phyloP scores from a whole-genome alignment of 2,113 vertebrate species.

The Cranoglanis bouderius region DNA sequence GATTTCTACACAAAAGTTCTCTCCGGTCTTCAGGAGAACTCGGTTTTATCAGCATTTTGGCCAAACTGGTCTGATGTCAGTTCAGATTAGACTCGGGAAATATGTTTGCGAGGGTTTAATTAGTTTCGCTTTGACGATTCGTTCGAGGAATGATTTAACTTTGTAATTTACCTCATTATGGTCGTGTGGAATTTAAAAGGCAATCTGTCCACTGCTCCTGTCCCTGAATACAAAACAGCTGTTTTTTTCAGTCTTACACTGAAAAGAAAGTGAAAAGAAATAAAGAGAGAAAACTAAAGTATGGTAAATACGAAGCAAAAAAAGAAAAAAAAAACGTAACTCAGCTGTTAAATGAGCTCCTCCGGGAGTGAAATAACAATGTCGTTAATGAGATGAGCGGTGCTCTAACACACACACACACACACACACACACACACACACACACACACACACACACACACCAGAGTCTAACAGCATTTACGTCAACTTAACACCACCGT shows the following conservation, averaged over 20 bases:
- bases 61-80: neutral
- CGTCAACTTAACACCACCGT: slow-evolving; percentile 55
- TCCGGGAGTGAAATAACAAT: slow-evolving; percentile 62
- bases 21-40: neutral
- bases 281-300: slow-evolving; percentile 39
- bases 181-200: neutral
- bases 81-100: neutral
- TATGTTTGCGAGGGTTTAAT: neutral
- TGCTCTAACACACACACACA: slow-evolving; percentile 42
- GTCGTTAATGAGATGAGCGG: slow-evolving; percentile 48
- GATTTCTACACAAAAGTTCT: neutral
- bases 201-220: neutral
- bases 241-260: neutral
- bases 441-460: slow-evolving; percentile 47
- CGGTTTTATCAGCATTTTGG: neutral
- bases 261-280: neutral
- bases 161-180: neutral
- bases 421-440: slow-evolving; percentile 51
- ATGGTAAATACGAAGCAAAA: neutral
- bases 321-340: slow-evolving; percentile 3
- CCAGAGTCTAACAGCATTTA: slow-evolving; percentile 63
- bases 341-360: slow-evolving; percentile 62
- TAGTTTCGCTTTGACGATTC: neutral
- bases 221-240: neutral
- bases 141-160: slow-evolving; percentile 16